Evolutionary conservation across 2,888 invertebrate species (phyloP), one percentile per base, ranked within the genome.

Genomic region (Tipula vernalis): DNA sequence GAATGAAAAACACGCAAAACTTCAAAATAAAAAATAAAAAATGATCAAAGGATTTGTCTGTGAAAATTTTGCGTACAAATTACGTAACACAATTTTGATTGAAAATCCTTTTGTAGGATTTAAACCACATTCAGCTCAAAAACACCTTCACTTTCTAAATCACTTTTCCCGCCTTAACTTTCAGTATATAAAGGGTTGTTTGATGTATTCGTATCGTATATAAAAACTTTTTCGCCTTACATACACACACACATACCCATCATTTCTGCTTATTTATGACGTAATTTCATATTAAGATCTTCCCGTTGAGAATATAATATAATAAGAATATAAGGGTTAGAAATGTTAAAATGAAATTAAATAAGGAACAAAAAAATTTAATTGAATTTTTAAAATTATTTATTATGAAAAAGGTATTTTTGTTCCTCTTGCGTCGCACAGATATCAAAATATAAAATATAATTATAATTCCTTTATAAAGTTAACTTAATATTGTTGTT

Each of bases 371-470:
- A 71, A 71, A 71, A 51, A 51, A 51, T 51, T 71, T 71, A 71
- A 71, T 71, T 71, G 71, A 71, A 71, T 71, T 71, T 71, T 71
- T 71, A 71, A 71, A 71, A 71, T 71, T 71, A 71, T 71, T 71
- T 71, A 71, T 71, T 71, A 71, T 71, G 71, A 28, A 71, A 71
- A 71, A 71, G 71, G 71, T 71, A 71, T 28, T 71, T 10, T 10
- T 71, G n/a, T 51, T 8, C 18, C 18, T 6, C 18, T 28, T 28
- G 28, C 8, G 57, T 18, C 57, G 6, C 71, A n/a, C n/a, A 15
- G n/a, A 51, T 51, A 28, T 71, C 28, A 8, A 71, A 71, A 71
- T 28, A 12, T 71, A 28, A 28, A 71, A 71, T 28, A 71, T 28
- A 18, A 71, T 71, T 71, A 71, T 71, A 71, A 71, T 71, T 28